These are phyloP conservation scores for Varanus salvator DNA, from an alignment of 2,113 vertebrate species.

Conservation along the genomic window DNA sequence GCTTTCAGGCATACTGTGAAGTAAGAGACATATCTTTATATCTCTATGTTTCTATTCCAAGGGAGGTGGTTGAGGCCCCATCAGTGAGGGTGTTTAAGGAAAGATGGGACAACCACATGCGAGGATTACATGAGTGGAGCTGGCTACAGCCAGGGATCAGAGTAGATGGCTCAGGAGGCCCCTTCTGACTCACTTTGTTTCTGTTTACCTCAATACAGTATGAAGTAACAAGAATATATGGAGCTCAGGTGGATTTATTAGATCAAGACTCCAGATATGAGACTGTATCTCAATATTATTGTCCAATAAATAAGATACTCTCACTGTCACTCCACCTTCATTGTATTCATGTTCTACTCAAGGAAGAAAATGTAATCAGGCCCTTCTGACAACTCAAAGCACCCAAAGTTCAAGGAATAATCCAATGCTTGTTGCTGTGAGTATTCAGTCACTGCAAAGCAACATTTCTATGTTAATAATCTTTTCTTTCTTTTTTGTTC, in stretches of 20 bases:
- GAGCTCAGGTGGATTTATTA: background rate
- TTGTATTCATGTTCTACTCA: background rate
- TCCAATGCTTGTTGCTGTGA: background rate
- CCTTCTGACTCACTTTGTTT: too few relatives aligned
- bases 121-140: too few relatives aligned
- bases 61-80: too few relatives aligned
- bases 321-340: fast-evolving
- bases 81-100: too few relatives aligned
- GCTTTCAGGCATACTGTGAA: background rate
- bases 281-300: background rate
- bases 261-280: constrained; percentile 18
- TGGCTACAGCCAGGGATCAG: too few relatives aligned
- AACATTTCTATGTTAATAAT: constrained; percentile 4
- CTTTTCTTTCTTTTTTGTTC: background rate
- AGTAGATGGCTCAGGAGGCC: too few relatives aligned
- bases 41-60: too few relatives aligned
- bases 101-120: too few relatives aligned
- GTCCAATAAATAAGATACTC: fast-evolving
- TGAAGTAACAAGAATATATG: background rate
- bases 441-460: constrained; percentile 13
- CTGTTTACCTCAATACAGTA: background rate
- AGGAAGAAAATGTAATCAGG: background rate
- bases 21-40: background rate
- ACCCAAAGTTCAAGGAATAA: background rate
- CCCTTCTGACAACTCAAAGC: background rate